Evolutionary conservation across 2,888 invertebrate genomes (phyloP).

Genomic region (Drosophila cognata): DNA sequence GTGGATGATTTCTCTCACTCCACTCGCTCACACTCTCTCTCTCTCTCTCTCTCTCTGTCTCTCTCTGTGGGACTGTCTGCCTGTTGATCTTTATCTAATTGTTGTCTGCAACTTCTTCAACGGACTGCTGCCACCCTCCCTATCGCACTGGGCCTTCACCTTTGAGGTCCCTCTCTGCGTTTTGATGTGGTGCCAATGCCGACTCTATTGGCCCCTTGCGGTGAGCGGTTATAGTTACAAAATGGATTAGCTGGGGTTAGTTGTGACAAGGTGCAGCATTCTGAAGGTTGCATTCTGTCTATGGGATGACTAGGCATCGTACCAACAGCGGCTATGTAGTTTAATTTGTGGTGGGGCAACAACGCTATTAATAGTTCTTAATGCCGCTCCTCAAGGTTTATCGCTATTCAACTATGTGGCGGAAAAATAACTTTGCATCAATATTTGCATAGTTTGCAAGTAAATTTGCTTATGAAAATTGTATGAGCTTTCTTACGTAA

Average conservation of each 20-base stretch:
- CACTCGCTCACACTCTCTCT: neutral
- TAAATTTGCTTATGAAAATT: neutral
- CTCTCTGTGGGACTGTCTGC: slow-evolving; percentile 23
- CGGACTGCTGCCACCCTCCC: slow-evolving; percentile 22
- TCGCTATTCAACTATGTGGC: neutral
- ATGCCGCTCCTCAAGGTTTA: neutral
- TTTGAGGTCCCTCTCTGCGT: slow-evolving; percentile 34
- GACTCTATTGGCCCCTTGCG: slow-evolving; percentile 39
- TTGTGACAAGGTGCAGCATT: slow-evolving; percentile 56
- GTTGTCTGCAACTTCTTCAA: slow-evolving; percentile 50
- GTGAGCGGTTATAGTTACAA: slow-evolving; percentile 62
- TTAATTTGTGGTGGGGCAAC: slow-evolving; percentile 22
- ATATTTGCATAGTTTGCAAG: neutral
- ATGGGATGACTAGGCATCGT: slow-evolving; percentile 29
- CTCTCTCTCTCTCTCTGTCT: slow-evolving; percentile 4
- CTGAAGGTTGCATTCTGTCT: slow-evolving; percentile 5
- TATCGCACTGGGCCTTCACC: slow-evolving; percentile 23
- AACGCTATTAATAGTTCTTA: slow-evolving; percentile 1
- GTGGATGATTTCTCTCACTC: neutral
- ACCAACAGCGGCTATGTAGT: slow-evolving; percentile 22
- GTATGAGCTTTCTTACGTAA: neutral
- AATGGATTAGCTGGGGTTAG: slow-evolving; percentile 30
- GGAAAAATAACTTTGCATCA: slow-evolving; percentile 3
- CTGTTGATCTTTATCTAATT: slow-evolving; percentile 78
- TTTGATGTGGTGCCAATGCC: slow-evolving; percentile 73